Conservation (phyloP, 2,888 invertebrate species). For the Byasa hedistus region DNA sequence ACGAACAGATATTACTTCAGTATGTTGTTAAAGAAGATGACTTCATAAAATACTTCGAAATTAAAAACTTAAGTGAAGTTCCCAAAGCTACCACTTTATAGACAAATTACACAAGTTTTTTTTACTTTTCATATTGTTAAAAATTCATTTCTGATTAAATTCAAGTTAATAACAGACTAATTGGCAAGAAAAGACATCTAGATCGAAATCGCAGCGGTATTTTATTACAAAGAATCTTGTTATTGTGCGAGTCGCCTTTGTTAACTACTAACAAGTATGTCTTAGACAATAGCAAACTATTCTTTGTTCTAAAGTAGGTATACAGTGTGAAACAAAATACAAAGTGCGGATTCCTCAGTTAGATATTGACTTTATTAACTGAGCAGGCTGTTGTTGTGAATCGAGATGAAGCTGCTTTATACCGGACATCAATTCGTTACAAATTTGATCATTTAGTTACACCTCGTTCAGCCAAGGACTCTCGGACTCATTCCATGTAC, state of each 20-base stretch:
- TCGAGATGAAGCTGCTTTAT: slow-evolving; percentile 49
- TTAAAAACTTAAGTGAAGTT: no score
- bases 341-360: slow-evolving; percentile 69
- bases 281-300: slow-evolving; percentile 28
- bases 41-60: no score
- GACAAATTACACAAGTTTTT: background rate
- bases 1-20: no score
- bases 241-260: slow-evolving; percentile 10
- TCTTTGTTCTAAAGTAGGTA: slow-evolving; percentile 31
- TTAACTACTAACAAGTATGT: slow-evolving; percentile 24
- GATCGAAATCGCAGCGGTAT: slow-evolving; percentile 8
- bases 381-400: slow-evolving; percentile 69
- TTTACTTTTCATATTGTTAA: background rate
- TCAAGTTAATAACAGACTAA: slow-evolving; percentile 3
- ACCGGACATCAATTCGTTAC: slow-evolving; percentile 77
- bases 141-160: slow-evolving; percentile 4
- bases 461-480: slow-evolving; percentile 79
- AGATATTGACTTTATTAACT: slow-evolving; percentile 62
- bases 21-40: no score
- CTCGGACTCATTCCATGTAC: slow-evolving; percentile 66
- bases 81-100: no score
- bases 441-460: slow-evolving; percentile 76
- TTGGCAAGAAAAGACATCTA: slow-evolving; percentile 4
- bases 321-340: slow-evolving; percentile 40
- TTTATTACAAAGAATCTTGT: slow-evolving; percentile 17